Base-by-base conservation (phyloP, 2,888 invertebrate species). In the Pammene aurita region DNA sequence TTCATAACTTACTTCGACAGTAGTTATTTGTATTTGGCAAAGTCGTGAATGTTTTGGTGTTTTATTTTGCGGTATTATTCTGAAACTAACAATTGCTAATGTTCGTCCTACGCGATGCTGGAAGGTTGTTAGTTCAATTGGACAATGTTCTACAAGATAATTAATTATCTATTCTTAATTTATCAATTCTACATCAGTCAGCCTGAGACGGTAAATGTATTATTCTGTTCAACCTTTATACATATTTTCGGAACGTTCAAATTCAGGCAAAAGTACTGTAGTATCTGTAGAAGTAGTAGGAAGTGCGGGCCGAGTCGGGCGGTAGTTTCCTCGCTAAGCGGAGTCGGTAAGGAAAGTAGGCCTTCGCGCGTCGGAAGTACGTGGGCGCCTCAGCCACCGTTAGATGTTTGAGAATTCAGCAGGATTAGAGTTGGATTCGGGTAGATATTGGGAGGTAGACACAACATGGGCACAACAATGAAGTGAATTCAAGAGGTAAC, bases 331-430 rank as follows among this genome's bases (percentile, higher is more conserved):
- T 65, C 42, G 50, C 52, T 64, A 60, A 58, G 52, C 18, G 9
- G 46, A 57, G 52, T 55, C 58, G 58, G 42, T 55, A 10, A 69
- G 69, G 72, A 71, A 77, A 73, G 72, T 76, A 72, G 74, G 72
- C 62, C 72, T 72, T 71, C 72, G 70, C 70, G 71, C 73, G 71
- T 76, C 76, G 78, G 78, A 77, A 77, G 73, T 77, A 72, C 72
- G 76, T 73, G 67, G 72, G 73, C 71, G 65, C 67, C 26, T 50
- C 65, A 62, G 71, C 73, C 58, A 52, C 50, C 62, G 50, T 62
- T 62, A 52, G 61, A 50, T 62, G 18, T 14, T 18, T 46, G 58
- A 57, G 35, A 50, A 62, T 52, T 62, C 62, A 70, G 38, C 44
- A 54, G 42, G 63, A 35, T n/a, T n/a, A n/a, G n/a, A n/a, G n/a